These are phyloP conservation scores for Bufo bufo DNA, from an alignment of 2,113 vertebrate genomes.

Conservation along the genomic window DNA sequence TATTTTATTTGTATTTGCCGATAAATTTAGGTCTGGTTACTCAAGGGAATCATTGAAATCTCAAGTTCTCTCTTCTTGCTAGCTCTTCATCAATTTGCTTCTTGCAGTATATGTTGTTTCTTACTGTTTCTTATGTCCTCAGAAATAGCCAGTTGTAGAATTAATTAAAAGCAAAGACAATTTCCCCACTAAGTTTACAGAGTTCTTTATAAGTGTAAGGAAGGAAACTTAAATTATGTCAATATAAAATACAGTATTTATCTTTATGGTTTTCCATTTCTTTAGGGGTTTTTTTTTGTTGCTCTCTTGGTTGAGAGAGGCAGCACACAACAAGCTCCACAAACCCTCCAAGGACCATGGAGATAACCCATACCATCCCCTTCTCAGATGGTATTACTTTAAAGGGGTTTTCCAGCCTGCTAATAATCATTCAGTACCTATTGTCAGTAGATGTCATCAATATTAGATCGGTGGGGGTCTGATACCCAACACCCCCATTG, in stretches of 20 bases:
- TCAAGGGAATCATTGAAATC: slow-evolving; percentile 41
- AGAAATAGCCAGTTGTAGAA: slow-evolving; percentile 17
- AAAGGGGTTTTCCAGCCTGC: too few species aligned
- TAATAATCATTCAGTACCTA: too few species aligned
- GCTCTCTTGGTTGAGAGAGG: neutral
- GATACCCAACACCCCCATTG: too few species aligned
- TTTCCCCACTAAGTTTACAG: neutral
- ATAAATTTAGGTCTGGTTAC: slow-evolving; percentile 16
- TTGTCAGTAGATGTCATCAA: too few species aligned
- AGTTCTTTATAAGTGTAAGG: neutral
- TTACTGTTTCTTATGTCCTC: slow-evolving; percentile 16
- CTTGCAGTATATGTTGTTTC: slow-evolving; percentile 12
- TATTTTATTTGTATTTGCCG: slow-evolving; percentile 46
- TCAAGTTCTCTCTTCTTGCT: slow-evolving; percentile 10
- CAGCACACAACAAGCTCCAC: neutral
- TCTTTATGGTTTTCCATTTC: neutral
- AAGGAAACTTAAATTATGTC: too few species aligned
- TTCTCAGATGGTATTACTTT: too few species aligned
- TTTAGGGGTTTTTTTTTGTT: neutral
- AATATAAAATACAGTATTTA: too few species aligned
- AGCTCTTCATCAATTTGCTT: slow-evolving; percentile 43
- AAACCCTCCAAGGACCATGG: neutral
- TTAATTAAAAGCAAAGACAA: slow-evolving; percentile 21
- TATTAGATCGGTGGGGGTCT: too few species aligned
- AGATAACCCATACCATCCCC: too few species aligned